Base-by-base conservation (phyloP, 2,113 vertebrate genomes). In the Onychorhynchus coronatus region DNA sequence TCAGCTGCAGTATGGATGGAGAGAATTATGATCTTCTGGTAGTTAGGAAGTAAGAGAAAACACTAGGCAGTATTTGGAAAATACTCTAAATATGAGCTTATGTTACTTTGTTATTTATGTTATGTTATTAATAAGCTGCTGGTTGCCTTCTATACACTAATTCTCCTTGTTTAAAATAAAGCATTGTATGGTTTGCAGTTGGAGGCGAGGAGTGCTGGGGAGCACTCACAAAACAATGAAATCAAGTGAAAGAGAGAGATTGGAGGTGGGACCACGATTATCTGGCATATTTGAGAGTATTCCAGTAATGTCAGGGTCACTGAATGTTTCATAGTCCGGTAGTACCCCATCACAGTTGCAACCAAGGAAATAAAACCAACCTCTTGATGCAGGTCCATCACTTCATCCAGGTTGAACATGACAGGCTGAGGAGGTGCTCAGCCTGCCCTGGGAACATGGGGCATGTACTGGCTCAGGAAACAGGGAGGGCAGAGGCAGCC, bases 381-480 rank as follows among this genome's bases (percentile, higher is more conserved):
- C 7, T 75, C 14, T 58, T 7, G 74, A 5, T 61, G 35, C 28
- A 66, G 61, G 31, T 52, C 7, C 18, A 15, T 47, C 24, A 11
- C 7, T 18, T 58, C 27, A 33, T 41, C 9, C 73, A 63, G 35
- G 25, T 11, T 46, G 62, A 63, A 37, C 19, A 2, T 30, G 35
- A 8, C 20, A 14, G 23, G 17, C 73, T 37, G 0, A 35, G 65
- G n/a, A 46, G 14, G 8, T 1, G 5, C 68, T 91, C 42, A 42
- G 33, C 42, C 73, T 86, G 46, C 42, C 15, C 27, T 17, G 30
- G 14, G 74, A 46, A 4, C 7, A 2, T 0, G 0, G 39, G n/a
- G 9, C 44, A 22, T 0, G 0, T 37, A n/a, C n/a, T n/a, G n/a
- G n/a, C n/a, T 37, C 2, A 2, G 21, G 61, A 41, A 61, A 21